A percentile compares a stretch with the other conserved stretches of the same genome.
Conservation (phyloP, 2,888 invertebrate genomes). For the Eucriotettix oculatus region DNA sequence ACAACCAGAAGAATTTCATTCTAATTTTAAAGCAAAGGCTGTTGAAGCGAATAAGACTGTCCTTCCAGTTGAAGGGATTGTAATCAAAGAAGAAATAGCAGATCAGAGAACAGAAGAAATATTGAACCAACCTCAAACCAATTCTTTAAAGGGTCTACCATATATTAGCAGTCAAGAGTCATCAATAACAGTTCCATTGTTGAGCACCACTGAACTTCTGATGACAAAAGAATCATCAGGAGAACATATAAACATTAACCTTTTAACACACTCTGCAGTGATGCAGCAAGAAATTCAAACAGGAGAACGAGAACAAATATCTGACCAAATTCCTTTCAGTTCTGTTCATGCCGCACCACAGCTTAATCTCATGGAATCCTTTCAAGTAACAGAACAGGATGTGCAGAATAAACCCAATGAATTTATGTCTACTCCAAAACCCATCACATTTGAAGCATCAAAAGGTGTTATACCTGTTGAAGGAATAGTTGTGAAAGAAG, state of each 20-base stretch:
- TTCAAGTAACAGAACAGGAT: slow-evolving; percentile 36
- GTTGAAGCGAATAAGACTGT: slow-evolving; percentile 28
- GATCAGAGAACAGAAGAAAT: slow-evolving; percentile 19
- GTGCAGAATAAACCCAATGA: slow-evolving; percentile 31
- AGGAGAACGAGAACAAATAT: slow-evolving; percentile 29
- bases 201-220: slow-evolving; percentile 22
- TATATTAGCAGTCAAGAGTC: slow-evolving; percentile 21
- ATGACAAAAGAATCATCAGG: slow-evolving; percentile 15
- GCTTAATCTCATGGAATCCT: slow-evolving; percentile 30
- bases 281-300: slow-evolving; percentile 26
- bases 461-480: slow-evolving; percentile 28
- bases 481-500: slow-evolving; percentile 31
- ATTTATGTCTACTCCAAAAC: slow-evolving; percentile 28
- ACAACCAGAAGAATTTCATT: slow-evolving; percentile 28
- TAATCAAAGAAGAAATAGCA: slow-evolving; percentile 28
- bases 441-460: slow-evolving; percentile 27
- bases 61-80: slow-evolving; percentile 29
- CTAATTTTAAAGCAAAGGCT: slow-evolving; percentile 25
- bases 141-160: slow-evolving; percentile 2
- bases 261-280: slow-evolving; percentile 35
- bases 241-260: slow-evolving; percentile 29
- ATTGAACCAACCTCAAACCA: too few species aligned
- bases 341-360: slow-evolving; percentile 22
- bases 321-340: slow-evolving; percentile 14
- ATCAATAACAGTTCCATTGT: slow-evolving; percentile 33